A percentile compares a stretch with the other conserved stretches of the same genome.
These are phyloP conservation scores for Neodiprion lecontei DNA, from an alignment of 1,140 invertebrate species.

Conservation along the genomic window DNA sequence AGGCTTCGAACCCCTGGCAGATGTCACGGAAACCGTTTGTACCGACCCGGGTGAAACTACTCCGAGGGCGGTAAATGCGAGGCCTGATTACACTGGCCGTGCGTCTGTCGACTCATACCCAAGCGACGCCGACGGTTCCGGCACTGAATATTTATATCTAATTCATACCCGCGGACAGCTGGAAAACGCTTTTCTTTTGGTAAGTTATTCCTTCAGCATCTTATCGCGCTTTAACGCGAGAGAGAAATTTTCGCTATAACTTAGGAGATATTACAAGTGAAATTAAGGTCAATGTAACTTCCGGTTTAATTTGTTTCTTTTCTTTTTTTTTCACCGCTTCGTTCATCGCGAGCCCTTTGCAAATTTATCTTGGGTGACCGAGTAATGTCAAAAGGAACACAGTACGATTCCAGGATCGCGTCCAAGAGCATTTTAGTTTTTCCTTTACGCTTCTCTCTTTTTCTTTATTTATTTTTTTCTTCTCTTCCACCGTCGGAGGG, in stretches of 20 bases:
- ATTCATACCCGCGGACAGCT: neutral
- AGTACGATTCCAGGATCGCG: neutral
- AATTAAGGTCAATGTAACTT: no score
- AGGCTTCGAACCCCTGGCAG: conserved; percentile 35
- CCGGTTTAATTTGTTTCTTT: no score
- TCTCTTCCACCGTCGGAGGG: conserved; percentile 26
- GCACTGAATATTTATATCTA: neutral
- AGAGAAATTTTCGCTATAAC: no score
- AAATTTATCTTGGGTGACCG: no score
- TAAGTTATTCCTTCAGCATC: no score
- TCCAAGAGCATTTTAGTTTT: conserved; percentile 14
- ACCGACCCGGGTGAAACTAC: conserved; percentile 30
- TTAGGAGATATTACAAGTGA: no score
- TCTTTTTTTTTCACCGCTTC: no score
- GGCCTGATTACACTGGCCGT: conserved; percentile 19
- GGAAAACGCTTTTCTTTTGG: neutral
- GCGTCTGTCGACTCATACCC: neutral
- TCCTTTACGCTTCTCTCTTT: conserved; percentile 21
- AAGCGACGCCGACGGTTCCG: neutral
- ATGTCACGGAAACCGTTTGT: conserved; percentile 46
- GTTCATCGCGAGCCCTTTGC: no score
- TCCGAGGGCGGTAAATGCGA: conserved; percentile 5
- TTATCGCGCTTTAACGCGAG: no score
- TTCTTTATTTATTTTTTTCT: conserved; percentile 21
- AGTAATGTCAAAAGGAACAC: no score